Percentiles rank a stretch among this genome's conserved stretches.
These are phyloP conservation scores for Amblyopsis hoosieri DNA, from an alignment of 2,797 vertebrate genomes.

Conservation along the genomic window DNA sequence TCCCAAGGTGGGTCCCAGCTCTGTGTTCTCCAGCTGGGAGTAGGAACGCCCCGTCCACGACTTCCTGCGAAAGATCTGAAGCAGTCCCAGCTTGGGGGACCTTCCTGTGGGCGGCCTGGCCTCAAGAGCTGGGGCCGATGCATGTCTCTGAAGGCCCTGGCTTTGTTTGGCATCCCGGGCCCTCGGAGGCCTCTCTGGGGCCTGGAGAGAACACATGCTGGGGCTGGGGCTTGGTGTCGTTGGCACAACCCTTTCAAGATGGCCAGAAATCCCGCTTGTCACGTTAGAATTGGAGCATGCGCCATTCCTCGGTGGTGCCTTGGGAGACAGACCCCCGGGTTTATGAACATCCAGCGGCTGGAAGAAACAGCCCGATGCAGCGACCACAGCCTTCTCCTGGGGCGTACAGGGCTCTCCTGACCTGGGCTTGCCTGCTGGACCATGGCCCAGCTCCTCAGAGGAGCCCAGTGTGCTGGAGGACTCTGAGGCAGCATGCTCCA, in stretches of 20 bases:
- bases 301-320: constrained; percentile 67
- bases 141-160: constrained; percentile 73
- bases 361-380: constrained; percentile 48
- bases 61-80: constrained; percentile 78
- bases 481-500: constrained; percentile 68
- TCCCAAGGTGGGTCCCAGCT: constrained; percentile 67
- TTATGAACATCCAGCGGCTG: constrained; percentile 53
- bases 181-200: constrained; percentile 68
- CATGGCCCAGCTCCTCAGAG: constrained; percentile 61
- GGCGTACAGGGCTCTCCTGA: constrained; percentile 54
- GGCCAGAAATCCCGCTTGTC: constrained; percentile 30
- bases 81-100: constrained; percentile 71
- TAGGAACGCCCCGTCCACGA: constrained; percentile 75
- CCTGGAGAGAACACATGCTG: constrained; percentile 67
- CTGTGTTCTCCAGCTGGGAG: constrained; percentile 63
- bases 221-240: constrained; percentile 61
- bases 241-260: constrained; percentile 2
- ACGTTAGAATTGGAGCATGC: constrained; percentile 68
- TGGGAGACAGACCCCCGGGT: constrained; percentile 43
- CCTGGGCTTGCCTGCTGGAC: constrained; percentile 36
- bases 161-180: constrained; percentile 61
- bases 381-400: constrained; percentile 51
- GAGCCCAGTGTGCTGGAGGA: constrained; percentile 70
- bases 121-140: constrained; percentile 74
- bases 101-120: constrained; percentile 55